Evolutionary conservation across 1,140 invertebrate species (phyloP), one percentile per base, ranked within the genome.

Genomic region (Leucophenga varia): DNA sequence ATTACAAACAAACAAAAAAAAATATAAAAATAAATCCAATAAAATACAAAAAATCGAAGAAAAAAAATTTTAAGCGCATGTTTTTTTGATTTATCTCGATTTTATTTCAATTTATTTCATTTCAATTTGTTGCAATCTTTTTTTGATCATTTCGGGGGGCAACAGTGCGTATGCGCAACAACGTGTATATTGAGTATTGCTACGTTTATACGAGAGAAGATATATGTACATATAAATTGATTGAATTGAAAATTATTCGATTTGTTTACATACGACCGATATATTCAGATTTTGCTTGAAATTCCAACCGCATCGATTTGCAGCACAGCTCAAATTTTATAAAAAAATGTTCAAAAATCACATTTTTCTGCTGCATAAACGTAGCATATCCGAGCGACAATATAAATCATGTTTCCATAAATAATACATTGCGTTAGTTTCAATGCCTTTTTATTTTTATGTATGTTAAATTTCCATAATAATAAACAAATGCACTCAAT

Each of bases 401-500:
- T 55, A 55, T 59, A 64, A 63, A 63, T 63, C 60, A 56, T 61
- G 61, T 61, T 65, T 45, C 61, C 61, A 65, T 65, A 65, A 65
- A 61, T 47, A 64, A 37, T 46, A 48, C 6, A 34, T 34, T 34
- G 31, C 31, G 13, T n/a, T 34, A 34, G 6, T 8, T 34, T 9
- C 31, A 34, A n/a, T 34, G 8, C 9, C 13, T 34, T n/a, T n/a
- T n/a, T n/a, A n/a, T n/a, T n/a, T n/a, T 13, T 6, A 34, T 34
- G 6, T 55, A 54, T 54, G 52, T 57, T 47, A 60, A 60, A 69
- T 69, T 69, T 70, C 65, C 65, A 67, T 69, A 69, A 70, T 69
- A 69, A 69, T 69, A 69, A 67, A 70, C 65, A 69, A 70, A 70
- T 70, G 64, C 65, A 64, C 60, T 67, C 59, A 68, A 67, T 67